These are phyloP conservation scores for Semnornis frantzii DNA, from an alignment of 2,113 vertebrate genomes.

Conservation along the genomic window DNA sequence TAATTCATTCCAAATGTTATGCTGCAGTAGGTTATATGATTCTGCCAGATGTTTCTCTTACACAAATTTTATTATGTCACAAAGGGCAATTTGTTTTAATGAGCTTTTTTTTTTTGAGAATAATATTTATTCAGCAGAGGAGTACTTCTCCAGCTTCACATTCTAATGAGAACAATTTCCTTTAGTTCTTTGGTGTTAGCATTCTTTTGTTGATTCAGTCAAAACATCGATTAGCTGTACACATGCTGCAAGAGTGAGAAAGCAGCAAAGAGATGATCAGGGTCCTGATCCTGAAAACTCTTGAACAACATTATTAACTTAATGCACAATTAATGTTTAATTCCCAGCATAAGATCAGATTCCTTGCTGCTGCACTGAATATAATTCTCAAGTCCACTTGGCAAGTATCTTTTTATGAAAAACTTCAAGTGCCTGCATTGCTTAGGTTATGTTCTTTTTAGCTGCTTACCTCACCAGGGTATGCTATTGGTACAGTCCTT, in stretches of 20 bases:
- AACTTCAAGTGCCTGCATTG: neutral
- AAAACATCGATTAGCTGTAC: constrained; percentile 70
- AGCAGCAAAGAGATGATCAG: constrained; percentile 3
- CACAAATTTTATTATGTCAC: constrained; percentile 66
- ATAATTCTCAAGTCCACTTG: neutral
- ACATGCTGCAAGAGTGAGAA: constrained; percentile 37
- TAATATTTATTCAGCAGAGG: constrained; percentile 74
- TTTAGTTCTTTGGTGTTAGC: constrained; percentile 71
- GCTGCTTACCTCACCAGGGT: neutral
- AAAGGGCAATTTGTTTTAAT: constrained; percentile 75
- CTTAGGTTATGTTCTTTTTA: neutral
- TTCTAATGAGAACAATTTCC: constrained; percentile 73
- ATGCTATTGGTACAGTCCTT: neutral
- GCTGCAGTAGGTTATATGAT: constrained; percentile 58
- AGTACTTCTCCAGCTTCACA: constrained; percentile 62
- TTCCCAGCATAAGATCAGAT: neutral
- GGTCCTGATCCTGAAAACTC: neutral
- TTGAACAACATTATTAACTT: neutral
- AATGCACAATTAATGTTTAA: neutral
- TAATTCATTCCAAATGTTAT: constrained; percentile 70
- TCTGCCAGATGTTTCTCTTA: constrained; percentile 76
- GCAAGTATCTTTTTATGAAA: neutral
- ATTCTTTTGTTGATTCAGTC: constrained; percentile 61
- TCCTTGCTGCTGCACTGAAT: neutral
- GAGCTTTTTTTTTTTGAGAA: constrained; percentile 62